Percentiles rank a stretch among this genome's conserved stretches.
Conservation (phyloP, 2,888 invertebrate species). For the Brachypalpus laphriformis region DNA sequence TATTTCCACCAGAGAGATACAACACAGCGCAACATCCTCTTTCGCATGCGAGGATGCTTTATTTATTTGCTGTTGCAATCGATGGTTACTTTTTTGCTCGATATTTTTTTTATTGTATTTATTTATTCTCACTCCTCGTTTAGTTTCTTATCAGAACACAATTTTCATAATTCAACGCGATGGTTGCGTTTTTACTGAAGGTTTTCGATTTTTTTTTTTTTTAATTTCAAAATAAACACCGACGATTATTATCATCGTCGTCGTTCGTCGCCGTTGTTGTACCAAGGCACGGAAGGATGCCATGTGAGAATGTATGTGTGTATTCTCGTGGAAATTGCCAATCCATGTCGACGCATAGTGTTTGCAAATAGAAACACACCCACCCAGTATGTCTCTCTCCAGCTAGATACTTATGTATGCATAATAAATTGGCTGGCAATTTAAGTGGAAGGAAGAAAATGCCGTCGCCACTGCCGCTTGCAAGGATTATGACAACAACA, state of each 20-base stretch:
- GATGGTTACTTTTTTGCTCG: slow-evolving; percentile 47
- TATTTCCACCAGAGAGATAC: slow-evolving; percentile 25
- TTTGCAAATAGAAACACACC: slow-evolving; percentile 20
- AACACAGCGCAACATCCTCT: slow-evolving; percentile 42
- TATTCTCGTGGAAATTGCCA: slow-evolving; percentile 37
- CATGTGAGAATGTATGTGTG: slow-evolving; percentile 27
- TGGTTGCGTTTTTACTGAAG: not conserved
- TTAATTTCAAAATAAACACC: slow-evolving; percentile 51
- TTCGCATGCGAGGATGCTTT: slow-evolving; percentile 59
- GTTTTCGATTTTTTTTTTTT: slow-evolving; percentile 2
- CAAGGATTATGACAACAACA: slow-evolving; percentile 62
- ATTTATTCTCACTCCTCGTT: slow-evolving; percentile 42
- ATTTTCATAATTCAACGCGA: slow-evolving; percentile 66
- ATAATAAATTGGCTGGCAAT: slow-evolving; percentile 68
- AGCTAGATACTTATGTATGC: slow-evolving; percentile 8
- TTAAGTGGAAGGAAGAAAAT: slow-evolving; percentile 68
- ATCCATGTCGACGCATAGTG: slow-evolving; percentile 47
- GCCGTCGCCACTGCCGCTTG: slow-evolving; percentile 6
- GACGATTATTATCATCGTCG: slow-evolving; percentile 51
- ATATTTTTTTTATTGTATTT: slow-evolving; percentile 7
- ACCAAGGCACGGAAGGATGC: slow-evolving; percentile 34
- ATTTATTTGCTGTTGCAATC: slow-evolving; percentile 62
- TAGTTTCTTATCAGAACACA: slow-evolving; percentile 68
- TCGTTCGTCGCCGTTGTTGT: slow-evolving; percentile 4
- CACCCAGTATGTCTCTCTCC: not conserved